phyloP scores from a whole-genome alignment of 2,113 vertebrate genomes.

The Bettongia penicillata region DNA sequence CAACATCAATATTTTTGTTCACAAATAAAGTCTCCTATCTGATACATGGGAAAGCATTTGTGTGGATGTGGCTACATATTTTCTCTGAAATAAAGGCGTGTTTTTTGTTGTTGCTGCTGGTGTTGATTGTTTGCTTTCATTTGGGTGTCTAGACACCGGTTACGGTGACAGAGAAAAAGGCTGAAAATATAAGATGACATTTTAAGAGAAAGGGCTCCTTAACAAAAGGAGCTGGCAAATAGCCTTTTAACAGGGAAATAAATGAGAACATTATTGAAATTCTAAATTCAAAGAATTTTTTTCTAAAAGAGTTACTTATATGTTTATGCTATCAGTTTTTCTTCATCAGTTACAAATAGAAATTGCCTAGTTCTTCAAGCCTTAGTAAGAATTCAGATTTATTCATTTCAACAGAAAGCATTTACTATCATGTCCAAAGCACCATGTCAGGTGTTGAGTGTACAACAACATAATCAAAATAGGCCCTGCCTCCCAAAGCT shows the following conservation, averaged over 20 bases:
- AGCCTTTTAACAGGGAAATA: slow-evolving; percentile 71
- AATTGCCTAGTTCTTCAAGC: not conserved
- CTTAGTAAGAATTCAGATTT: not conserved
- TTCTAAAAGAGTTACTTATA: slow-evolving; percentile 74
- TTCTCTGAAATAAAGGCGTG: slow-evolving; percentile 64
- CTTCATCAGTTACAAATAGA: not conserved
- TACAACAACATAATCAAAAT: not conserved
- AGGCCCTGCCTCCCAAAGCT: not conserved
- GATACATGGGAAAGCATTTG: slow-evolving; percentile 65
- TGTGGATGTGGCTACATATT: slow-evolving; percentile 57
- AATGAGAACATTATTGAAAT: slow-evolving; percentile 65
- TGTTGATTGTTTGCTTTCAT: slow-evolving; percentile 82
- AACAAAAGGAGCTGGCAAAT: slow-evolving; percentile 69
- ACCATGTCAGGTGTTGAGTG: not conserved
- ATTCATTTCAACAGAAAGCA: not conserved
- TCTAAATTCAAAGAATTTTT: slow-evolving; percentile 68
- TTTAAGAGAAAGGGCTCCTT: slow-evolving; percentile 76
- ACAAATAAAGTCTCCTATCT: slow-evolving; percentile 81
- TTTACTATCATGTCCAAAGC: not conserved
- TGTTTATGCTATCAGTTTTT: slow-evolving; percentile 55
- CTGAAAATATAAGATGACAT: slow-evolving; percentile 82
- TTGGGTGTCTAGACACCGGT: slow-evolving; percentile 84
- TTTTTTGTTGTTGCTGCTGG: slow-evolving; percentile 52
- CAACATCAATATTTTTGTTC: slow-evolving; percentile 87
- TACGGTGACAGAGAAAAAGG: slow-evolving; percentile 76